Percentiles rank a stretch among this genome's conserved stretches.
These are phyloP conservation scores for Hucho hucho DNA, from an alignment of 2,113 vertebrate genomes.

Conservation along the genomic window DNA sequence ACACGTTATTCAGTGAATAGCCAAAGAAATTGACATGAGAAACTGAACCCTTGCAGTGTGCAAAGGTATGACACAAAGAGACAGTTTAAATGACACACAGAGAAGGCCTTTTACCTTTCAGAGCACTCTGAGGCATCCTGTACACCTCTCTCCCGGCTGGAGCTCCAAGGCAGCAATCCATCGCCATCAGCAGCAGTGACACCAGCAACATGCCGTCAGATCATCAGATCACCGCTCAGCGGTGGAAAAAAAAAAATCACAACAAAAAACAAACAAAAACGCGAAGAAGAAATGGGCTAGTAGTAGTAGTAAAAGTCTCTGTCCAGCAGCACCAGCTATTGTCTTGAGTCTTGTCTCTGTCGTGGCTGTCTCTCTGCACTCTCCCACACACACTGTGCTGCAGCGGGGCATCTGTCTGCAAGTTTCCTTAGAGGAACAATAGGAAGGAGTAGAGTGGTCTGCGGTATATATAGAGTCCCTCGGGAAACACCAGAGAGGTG, in stretches of 20 bases:
- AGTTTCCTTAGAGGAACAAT: constrained; percentile 74
- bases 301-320: neutral
- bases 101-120: constrained; percentile 79
- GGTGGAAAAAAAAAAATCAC: neutral
- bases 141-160: constrained; percentile 79
- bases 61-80: too few species aligned
- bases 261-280: constrained; percentile 31
- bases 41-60: too few species aligned
- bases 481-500: constrained; percentile 54
- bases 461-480: constrained; percentile 83
- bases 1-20: too few species aligned
- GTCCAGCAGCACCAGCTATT: too few species aligned
- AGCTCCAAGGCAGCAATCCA: constrained; percentile 65
- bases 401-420: constrained; percentile 68
- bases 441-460: constrained; percentile 57
- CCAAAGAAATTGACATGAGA: too few species aligned
- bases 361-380: constrained; percentile 20
- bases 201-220: constrained; percentile 66
- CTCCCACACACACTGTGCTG: constrained; percentile 59
- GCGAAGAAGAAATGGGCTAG: constrained; percentile 14
- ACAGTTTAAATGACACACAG: neutral
- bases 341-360: constrained; percentile 32
- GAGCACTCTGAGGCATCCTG: constrained; percentile 79
- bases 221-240: constrained; percentile 52
- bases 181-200: constrained; percentile 59